A percentile compares a stretch with the other conserved stretches of the same genome.
Conservation (phyloP, 2,888 invertebrate species). For the Acanthosepion esculentum region DNA sequence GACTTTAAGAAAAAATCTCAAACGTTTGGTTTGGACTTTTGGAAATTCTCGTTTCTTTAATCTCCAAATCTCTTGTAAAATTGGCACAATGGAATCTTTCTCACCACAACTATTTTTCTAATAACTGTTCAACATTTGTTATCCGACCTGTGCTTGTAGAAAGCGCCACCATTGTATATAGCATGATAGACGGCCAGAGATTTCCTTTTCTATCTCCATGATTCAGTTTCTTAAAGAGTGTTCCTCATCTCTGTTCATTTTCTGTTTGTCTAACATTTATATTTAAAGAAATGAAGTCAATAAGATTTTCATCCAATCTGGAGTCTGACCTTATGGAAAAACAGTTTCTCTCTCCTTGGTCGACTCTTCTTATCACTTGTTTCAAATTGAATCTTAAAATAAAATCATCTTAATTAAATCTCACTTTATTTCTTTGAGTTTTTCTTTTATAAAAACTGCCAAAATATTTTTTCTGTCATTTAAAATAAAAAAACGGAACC, state of each 20-base stretch:
- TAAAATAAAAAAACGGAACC: no score
- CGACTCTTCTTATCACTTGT: background rate
- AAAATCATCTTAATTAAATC: background rate
- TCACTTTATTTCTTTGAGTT: background rate
- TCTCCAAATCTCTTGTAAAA: background rate
- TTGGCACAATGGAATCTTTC: background rate
- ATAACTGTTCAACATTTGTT: background rate
- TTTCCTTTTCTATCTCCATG: background rate
- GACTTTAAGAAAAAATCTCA: background rate
- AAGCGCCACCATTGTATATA: background rate
- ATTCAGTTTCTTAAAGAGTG: no score
- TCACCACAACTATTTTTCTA: background rate
- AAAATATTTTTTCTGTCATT: no score
- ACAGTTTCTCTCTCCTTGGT: background rate
- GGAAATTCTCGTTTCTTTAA: background rate
- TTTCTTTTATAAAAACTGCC: background rate
- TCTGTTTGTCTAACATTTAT: background rate
- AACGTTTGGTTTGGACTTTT: background rate
- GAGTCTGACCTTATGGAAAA: background rate
- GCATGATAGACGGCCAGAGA: background rate
- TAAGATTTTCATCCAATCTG: background rate
- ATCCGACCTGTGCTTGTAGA: background rate
- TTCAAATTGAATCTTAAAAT: background rate
- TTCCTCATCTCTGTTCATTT: background rate
- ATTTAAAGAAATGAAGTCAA: background rate